Evolutionary conservation across 92 coral and sea anemone species (phyloP).

Genomic region (Paragorgia papillata): DNA sequence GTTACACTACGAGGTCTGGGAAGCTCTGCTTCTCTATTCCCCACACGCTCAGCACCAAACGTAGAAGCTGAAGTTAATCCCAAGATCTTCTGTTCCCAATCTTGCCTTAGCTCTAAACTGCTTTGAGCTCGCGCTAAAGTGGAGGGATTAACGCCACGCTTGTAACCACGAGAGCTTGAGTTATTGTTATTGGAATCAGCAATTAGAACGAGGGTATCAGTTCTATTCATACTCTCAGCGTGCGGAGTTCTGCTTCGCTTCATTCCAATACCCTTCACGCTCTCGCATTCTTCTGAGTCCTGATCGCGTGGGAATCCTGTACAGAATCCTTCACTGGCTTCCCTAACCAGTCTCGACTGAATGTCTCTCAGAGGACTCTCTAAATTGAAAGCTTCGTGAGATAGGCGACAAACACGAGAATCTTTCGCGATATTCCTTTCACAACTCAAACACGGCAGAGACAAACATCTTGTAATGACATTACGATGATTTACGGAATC

Average conservation of each 20-base stretch:
- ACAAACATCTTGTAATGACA: background rate
- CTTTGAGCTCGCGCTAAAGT: background rate
- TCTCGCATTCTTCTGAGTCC: background rate
- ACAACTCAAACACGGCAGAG: conserved; percentile 22
- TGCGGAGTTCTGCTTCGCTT: conserved; percentile 21
- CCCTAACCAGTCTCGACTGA: background rate
- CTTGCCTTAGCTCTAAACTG: conserved; percentile 3
- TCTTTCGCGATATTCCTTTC: background rate
- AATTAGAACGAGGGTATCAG: background rate
- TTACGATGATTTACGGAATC: background rate
- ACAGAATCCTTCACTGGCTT: background rate
- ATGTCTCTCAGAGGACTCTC: background rate
- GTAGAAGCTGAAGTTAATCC: conserved; percentile 5
- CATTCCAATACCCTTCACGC: background rate
- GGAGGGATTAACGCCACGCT: background rate
- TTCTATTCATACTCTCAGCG: conserved; percentile 19
- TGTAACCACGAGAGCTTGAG: background rate
- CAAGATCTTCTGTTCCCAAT: conserved; percentile 34
- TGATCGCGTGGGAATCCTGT: conserved; percentile 22
- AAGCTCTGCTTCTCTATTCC: background rate
- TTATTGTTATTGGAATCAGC: conserved; percentile 26
- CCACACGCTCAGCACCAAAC: conserved; percentile 14
- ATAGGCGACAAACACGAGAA: background rate
- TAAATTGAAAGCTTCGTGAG: conserved; percentile 3
- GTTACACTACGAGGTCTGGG: conserved; percentile 31